Evolutionary conservation across 2,888 invertebrate genomes (phyloP), one percentile per base, ranked within the genome.

Genomic region (Clitarchus hookeri): DNA sequence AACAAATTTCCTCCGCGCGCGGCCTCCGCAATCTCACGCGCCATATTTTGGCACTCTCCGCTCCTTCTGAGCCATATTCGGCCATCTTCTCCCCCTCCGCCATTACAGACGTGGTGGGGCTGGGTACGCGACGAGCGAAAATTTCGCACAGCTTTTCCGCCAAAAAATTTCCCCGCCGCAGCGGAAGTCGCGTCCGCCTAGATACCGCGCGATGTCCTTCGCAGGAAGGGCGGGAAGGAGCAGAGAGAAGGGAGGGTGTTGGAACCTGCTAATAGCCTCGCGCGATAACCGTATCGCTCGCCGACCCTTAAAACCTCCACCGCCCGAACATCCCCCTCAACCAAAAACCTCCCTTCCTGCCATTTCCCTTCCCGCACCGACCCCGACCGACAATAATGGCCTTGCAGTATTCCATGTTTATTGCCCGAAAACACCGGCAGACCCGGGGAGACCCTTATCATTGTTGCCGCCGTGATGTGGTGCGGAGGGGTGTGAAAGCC

Each of bases 1-100:
- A 95, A 97, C 84, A 65, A 97, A 97, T 91, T 97, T 97, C n/a
- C 96, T 96, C 89, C 95, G 94, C 86, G 94, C 78, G 94, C 94
- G 84, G 95, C 87, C 96, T 94, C 90, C 95, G 94, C 88, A 95
- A 92, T 88, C 92, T 93, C 88, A 92, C 93, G 88, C 97, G 93
- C 91, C 96, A 95, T 89, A 96, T 93, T 92, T 97, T 96, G 86
- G 97, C 93, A 92, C 94, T 96, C 91, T 97, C 97, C 89, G 95
- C 16, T 48, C 16, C 48, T 16, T 48, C 48, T 48, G 48, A 16
- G 16, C 48, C 16, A 48, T 48, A 48, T 48, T 16, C 48, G 16
- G 16, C 48, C 48, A 48, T 13, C 48, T 23, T 23, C 3, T 23
- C 8, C 16, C n/a, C 8, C 65, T 6, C 65, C n/a, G 11, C 65